Evolutionary conservation across 1,140 invertebrate genomes (phyloP), one percentile per base, ranked within the genome.

Genomic region (Pseudomyrmex sp.): DNA sequence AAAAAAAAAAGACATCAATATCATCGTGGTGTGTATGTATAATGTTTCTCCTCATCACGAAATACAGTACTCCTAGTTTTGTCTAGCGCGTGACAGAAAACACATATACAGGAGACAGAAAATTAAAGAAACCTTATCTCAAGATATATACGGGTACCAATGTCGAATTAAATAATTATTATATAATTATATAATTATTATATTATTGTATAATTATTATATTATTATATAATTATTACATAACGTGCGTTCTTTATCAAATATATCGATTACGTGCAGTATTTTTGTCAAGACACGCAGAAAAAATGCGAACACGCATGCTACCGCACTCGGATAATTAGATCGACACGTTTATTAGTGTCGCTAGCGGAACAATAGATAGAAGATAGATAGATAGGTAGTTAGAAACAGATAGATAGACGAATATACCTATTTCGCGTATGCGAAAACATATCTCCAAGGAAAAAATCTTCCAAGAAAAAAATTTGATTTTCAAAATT

Each of bases 321-420:
- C 68, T 85, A 75, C 46, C 59, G 77, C 83, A 54, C 54, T 82
- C 86, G 86, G 35, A 56, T 52, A 76, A 54, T 88, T 88, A 88
- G 72, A 86, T 62, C 54, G 87, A 59, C 87, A 88, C 86, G 65
- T 18, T 80, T 80, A 79, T 58, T 89, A 88, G 87, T 89, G 87
- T 89, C 87, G 84, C 84, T 88, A 86, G 88, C 83, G 52, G 59
- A 74, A 88, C 84, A 88, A 63, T 89, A 89, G 85, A 82, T 86
- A 87, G 84, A 82, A 73, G 84, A 85, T 83, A 73, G 82, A 63
- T 89, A 89, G 85, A 82, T 87, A 85, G 84, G 75, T 89, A 87
- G 72, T 86, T 65, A 73, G 84, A 85, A 82, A 73, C 88, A 88
- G 85, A 83, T 90, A 75, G 74, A 84, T 85, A 77, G 76, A 80